These are phyloP conservation scores for Nannobrachium achirus DNA, from an alignment of 2,113 vertebrate species.

Conservation along the genomic window DNA sequence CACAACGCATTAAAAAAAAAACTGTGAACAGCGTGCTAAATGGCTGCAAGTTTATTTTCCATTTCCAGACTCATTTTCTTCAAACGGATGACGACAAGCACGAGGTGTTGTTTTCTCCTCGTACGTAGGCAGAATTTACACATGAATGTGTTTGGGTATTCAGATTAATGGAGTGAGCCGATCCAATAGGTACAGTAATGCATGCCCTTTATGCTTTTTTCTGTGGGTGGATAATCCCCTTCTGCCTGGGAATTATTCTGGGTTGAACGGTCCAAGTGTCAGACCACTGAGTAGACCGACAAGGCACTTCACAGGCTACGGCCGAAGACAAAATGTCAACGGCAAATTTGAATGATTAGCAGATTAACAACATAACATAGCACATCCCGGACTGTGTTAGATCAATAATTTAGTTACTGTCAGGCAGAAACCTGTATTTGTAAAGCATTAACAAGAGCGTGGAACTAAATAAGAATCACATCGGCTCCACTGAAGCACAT, in stretches of 20 bases:
- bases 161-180: conserved; percentile 54
- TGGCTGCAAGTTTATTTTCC: conserved; percentile 24
- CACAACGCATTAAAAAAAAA: conserved; percentile 10
- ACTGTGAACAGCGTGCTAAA: conserved; percentile 32
- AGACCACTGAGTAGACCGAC: not conserved
- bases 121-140: conserved; percentile 33
- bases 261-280: conserved; percentile 15
- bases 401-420: conserved; percentile 32
- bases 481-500: too few species aligned
- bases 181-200: conserved; percentile 20
- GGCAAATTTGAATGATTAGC: conserved; percentile 28
- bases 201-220: conserved; percentile 22
- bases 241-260: conserved; percentile 16
- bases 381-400: conserved; percentile 14
- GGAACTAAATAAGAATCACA: not conserved
- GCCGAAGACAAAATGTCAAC: conserved; percentile 17
- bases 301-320: conserved; percentile 2
- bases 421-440: too few species aligned
- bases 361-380: not conserved
- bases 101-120: conserved; percentile 45
- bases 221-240: conserved; percentile 15
- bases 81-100: conserved; percentile 20
- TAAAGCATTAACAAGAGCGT: not conserved
- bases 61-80: not conserved
- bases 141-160: conserved; percentile 39